These are phyloP conservation scores for Telmatochromis brachygnathus DNA, from an alignment of 2,113 vertebrate species.

Conservation along the genomic window DNA sequence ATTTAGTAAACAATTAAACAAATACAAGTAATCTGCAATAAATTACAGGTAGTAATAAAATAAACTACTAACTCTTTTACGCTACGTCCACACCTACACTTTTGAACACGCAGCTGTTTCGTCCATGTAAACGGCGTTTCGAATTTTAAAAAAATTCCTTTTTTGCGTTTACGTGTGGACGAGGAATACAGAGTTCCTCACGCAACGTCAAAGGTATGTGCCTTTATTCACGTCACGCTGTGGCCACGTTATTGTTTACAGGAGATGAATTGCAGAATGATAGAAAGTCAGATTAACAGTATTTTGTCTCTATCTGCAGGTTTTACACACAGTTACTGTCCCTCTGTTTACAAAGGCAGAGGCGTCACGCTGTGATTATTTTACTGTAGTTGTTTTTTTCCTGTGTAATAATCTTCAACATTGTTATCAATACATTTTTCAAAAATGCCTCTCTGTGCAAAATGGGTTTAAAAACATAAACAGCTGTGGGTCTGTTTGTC, in stretches of 20 bases:
- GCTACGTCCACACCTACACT: rapidly evolving
- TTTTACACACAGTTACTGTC: background rate
- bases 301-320: background rate
- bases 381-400: background rate
- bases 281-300: background rate
- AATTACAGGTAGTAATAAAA: rapidly evolving
- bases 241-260: rapidly evolving
- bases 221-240: rapidly evolving
- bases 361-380: rapidly evolving
- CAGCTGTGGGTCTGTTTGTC: too few species aligned
- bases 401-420: rapidly evolving
- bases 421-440: rapidly evolving
- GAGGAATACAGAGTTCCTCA: rapidly evolving
- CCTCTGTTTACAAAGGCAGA: rapidly evolving
- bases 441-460: too few species aligned
- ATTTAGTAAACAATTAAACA: background rate
- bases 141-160: background rate
- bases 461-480: rapidly evolving
- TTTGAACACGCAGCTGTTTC: rapidly evolving
- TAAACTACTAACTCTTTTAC: background rate
- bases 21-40: background rate
- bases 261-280: rapidly evolving
- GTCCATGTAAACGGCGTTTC: rapidly evolving
- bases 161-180: rapidly evolving
- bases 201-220: rapidly evolving